These are phyloP conservation scores for Pseudomyrmex flavicornis DNA, from an alignment of 1,140 invertebrate species.

Conservation along the genomic window DNA sequence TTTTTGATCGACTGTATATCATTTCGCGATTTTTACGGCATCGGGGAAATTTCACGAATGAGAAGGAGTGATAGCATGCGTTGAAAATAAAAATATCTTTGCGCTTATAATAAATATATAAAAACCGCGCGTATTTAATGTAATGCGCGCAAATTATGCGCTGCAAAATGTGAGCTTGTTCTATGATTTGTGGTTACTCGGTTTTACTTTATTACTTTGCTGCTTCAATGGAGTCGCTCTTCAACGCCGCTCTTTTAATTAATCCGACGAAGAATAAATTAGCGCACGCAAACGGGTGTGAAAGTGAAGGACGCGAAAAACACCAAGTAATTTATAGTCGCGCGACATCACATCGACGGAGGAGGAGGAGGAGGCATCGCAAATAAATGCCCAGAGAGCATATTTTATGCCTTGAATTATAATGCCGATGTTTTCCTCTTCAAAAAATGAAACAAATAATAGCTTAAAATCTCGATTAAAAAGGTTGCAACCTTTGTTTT, in stretches of 20 bases:
- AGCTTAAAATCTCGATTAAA: conserved; percentile 56
- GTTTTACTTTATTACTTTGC: not conserved
- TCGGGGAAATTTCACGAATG: too few relatives aligned
- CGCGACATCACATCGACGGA: not conserved
- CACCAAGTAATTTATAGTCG: conserved; percentile 22
- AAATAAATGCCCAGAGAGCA: conserved; percentile 45
- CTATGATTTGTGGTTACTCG: not conserved
- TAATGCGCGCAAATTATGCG: too few relatives aligned
- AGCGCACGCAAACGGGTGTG: not conserved
- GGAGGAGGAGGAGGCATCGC: not conserved
- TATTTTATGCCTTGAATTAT: conserved; percentile 8
- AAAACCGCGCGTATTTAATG: too few relatives aligned
- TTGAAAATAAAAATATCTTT: too few relatives aligned
- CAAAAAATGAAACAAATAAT: conserved; percentile 38
- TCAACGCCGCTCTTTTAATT: conserved; percentile 5
- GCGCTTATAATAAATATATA: too few relatives aligned
- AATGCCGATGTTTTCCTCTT: not conserved
- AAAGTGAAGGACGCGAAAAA: conserved; percentile 26
- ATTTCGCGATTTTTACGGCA: too few relatives aligned
- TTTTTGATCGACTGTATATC: too few relatives aligned
- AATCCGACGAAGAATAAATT: conserved; percentile 34
- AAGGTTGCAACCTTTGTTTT: conserved; percentile 11
- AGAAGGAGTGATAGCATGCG: too few relatives aligned
- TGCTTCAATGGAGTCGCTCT: not conserved
- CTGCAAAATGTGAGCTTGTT: too few relatives aligned